Evolutionary conservation across 2,888 invertebrate species (phyloP), one percentile per base, ranked within the genome.

Genomic region (Cheilosia impressa): DNA sequence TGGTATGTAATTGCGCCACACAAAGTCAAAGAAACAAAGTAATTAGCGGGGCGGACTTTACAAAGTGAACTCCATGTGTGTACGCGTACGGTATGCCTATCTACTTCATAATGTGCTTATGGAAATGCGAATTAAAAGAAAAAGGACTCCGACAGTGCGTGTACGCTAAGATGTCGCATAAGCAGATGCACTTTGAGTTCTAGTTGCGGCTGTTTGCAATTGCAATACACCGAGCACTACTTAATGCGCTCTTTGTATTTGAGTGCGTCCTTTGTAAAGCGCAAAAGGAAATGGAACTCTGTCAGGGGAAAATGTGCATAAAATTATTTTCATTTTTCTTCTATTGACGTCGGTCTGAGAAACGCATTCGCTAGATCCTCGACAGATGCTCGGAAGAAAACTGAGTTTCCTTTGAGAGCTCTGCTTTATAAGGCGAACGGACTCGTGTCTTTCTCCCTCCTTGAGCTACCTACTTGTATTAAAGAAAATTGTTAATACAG

Each of bases 21-120:
- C 45, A 13, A 50, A 58, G 65, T 62, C 79, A 73, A 73, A 80
- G 73, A 43, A 52, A 66, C 72, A 65, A 72, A 79, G 79, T 73
- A 73, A 73, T 73, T 73, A 27, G 38, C 73, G 38, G 53, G 22
- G 24, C 57, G 15, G 15, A 19, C 55, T 34, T 9, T 9, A 19
- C 53, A 58, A 53, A 75, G 73, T 27, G 50, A 52, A 41, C 66
- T 47, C 13, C 38, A 38, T 38, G 15, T n/a, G 10, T 5, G 10
- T 62, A 2, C 15, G 10, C 2, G 10, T 62, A 2, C 15, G n/a
- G 58, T 6, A 19, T n/a, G 27, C 41, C n/a, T 19, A 60, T 2
- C 10, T 38, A 38, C 66, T 69, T 60, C 45, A 53, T 63, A 31
- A 0, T 34, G 7, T 24, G 17, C 27, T 69, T 45, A 31, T 31